These are phyloP conservation scores for Liparis tanakae DNA, from an alignment of 2,797 vertebrate genomes.

Conservation along the genomic window DNA sequence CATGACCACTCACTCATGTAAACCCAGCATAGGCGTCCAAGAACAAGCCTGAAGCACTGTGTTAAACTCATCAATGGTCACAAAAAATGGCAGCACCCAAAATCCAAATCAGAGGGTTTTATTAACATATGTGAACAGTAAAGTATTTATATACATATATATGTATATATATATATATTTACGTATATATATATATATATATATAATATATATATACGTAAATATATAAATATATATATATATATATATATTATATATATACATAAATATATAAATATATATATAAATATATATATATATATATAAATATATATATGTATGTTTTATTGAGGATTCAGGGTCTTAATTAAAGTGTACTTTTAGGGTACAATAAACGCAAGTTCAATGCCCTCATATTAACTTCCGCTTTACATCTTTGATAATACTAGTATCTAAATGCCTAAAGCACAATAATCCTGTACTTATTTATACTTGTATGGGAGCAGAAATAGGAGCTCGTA, in stretches of 20 bases:
- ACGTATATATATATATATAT: not conserved
- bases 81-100: not conserved
- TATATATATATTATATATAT: not conserved
- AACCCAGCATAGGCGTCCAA: not conserved
- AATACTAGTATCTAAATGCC: not conserved
- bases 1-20: too few species aligned
- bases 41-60: not conserved
- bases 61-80: too few species aligned
- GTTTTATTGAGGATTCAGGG: not conserved
- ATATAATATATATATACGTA: not conserved
- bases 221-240: not conserved
- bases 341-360: not conserved
- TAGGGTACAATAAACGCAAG: not conserved
- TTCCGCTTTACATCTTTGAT: not conserved
- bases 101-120: not conserved
- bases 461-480: not conserved
- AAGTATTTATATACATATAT: not conserved
- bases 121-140: not conserved
- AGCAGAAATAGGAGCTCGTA: not conserved
- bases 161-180: not conserved
- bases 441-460: not conserved
- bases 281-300: not conserved
- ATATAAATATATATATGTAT: not conserved
- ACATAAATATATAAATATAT: too few species aligned
- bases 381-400: not conserved